phyloP scores from a whole-genome alignment of 2,888 invertebrate genomes.

The Synanthedon andrenaeformis region DNA sequence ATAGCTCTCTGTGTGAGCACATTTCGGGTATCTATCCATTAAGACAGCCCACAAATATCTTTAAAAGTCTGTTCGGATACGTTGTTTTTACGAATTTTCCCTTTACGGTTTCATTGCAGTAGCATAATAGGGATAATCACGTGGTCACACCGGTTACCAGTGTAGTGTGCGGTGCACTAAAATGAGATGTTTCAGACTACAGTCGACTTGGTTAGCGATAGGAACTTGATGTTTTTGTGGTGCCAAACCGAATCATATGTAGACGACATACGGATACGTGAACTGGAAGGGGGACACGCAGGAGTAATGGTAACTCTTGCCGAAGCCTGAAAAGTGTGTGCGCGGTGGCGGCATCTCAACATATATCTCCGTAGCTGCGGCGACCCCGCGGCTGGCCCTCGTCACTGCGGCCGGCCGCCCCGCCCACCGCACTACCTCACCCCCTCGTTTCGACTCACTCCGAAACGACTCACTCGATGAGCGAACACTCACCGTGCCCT shows the following conservation, averaged over 20 bases:
- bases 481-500: slow-evolving; percentile 43
- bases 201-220: no score
- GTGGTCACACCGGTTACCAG: no score
- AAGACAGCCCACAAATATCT: no score
- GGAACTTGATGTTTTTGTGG: no score
- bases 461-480: slow-evolving; percentile 30
- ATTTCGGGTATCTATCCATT: no score
- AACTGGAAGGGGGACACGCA: slow-evolving; percentile 67
- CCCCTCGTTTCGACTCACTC: slow-evolving; percentile 42
- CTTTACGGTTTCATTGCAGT: no score
- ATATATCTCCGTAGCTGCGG: slow-evolving; percentile 57
- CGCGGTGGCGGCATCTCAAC: slow-evolving; percentile 60
- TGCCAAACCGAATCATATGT: slow-evolving; percentile 33
- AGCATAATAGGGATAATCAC: no score
- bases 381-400: slow-evolving; percentile 64
- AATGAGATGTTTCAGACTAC: no score
- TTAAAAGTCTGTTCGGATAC: no score
- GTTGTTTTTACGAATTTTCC: no score
- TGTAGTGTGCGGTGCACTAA: no score
- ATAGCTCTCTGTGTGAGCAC: no score
- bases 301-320: slow-evolving; percentile 67
- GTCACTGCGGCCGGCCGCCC: slow-evolving; percentile 65
- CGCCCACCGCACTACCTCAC: slow-evolving; percentile 43
- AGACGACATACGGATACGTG: slow-evolving; percentile 60
- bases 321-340: slow-evolving; percentile 64